Base-by-base conservation (phyloP, 2,797 vertebrate species). In the Chrysocyon brachyurus region DNA sequence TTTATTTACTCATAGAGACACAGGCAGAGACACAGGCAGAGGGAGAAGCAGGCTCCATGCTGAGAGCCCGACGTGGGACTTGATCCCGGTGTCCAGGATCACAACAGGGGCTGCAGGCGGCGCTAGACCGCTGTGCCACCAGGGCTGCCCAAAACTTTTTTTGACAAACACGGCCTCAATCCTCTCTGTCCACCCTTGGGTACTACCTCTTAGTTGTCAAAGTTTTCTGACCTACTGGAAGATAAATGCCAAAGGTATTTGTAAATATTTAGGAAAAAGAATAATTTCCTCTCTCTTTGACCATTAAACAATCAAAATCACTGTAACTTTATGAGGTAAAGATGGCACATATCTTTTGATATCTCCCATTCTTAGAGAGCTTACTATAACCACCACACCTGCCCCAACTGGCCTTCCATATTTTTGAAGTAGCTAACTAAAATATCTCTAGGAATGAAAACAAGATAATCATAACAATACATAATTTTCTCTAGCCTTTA, bases 401-500 rank as follows among this genome's bases (percentile, higher is more conserved):
- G 16, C 12, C 17, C 2, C 3, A 49, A 22, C 9, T 70, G 52
- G 14, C 36, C 14, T 26, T 21, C 2, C 4, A 31, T 6, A 6
- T 59, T 54, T 84, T 72, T 82, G 16, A 95, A 61, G n/a, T 19
- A 88, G 40, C 33, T 84, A 61, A 64, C 16, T 82, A 83, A 97
- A 88, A 49, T 89, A 12, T 90, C 36, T 92, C 54, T 77, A 66
- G 91, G 66, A 31, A 24, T 75, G 68, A 73, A 56, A 36, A 36
- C 12, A 95, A 95, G 4, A 14, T 26, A 82, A 36, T 10, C 7
- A 22, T 36, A 61, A 52, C 87, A 87, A 54, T 9, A 3, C 16
- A 85, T 19, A 21, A 86, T 85, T 87, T 91, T 96, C 72, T 87
- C 24, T 77, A 19, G 28, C 9, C n/a, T 90, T 24, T 90, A 84